A percentile compares a stretch with the other conserved stretches of the same genome.
Evolutionary conservation across 2,113 vertebrate species (phyloP).

Genomic region (Pimephales promelas): DNA sequence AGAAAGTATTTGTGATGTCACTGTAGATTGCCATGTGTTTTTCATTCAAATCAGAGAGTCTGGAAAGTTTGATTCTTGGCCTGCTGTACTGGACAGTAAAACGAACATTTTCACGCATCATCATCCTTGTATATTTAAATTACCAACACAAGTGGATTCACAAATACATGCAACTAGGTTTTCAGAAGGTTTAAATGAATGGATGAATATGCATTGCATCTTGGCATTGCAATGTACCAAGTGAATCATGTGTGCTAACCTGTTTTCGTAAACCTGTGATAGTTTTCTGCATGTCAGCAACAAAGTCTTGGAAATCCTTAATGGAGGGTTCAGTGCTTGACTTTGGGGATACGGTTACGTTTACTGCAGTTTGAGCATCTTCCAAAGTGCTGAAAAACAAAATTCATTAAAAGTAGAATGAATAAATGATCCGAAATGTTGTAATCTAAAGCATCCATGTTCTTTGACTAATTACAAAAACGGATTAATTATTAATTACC

Average conservation of each 20-base stretch:
- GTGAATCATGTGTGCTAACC: slow-evolving; percentile 67
- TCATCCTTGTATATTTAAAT: neutral
- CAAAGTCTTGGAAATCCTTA: slow-evolving; percentile 91
- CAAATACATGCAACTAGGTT: neutral
- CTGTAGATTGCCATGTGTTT: neutral
- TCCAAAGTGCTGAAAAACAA: slow-evolving; percentile 69
- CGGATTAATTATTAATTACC: neutral
- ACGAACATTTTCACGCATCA: neutral
- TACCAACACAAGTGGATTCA: neutral
- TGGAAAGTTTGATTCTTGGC: neutral
- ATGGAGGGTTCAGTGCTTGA: slow-evolving; percentile 69
- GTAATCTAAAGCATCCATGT: too few species aligned
- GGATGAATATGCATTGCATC: neutral
- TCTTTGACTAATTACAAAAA: neutral
- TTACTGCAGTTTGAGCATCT: slow-evolving; percentile 63
- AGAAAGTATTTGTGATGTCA: neutral
- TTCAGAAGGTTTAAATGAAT: neutral
- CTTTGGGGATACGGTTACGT: slow-evolving; percentile 71
- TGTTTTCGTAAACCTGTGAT: slow-evolving; percentile 93
- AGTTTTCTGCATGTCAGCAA: slow-evolving; percentile 93
- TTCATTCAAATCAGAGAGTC: neutral
- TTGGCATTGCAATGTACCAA: neutral
- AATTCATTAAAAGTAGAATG: neutral
- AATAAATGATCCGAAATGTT: neutral
- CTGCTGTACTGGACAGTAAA: neutral